Base-by-base conservation (phyloP, 2,113 vertebrate species). In the Lophochroa leadbeateri region DNA sequence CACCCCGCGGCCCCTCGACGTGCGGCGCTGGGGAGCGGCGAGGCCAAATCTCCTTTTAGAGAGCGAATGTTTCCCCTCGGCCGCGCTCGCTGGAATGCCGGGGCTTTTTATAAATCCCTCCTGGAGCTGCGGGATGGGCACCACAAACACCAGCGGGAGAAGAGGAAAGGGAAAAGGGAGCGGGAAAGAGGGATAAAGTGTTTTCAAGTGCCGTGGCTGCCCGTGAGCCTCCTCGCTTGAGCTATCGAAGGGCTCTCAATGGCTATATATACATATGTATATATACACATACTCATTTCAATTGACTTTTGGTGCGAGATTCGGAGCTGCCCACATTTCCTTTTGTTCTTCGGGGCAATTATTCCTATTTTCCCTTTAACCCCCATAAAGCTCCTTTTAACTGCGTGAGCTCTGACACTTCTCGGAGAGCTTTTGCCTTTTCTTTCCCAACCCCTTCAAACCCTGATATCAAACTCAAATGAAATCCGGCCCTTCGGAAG, bases 11-110 rank as follows among this genome's bases (percentile, higher is more conserved):
- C 92, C 79, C 92, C 91, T 93, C 91, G 88, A 93, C 60, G 92
- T 96, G 95, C 44, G 53, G 93, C 65, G 63, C 86, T 27, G 95
- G 71, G 63, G 5, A 43, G 41, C n/a, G 41, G 64, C 64, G 46
- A 90, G 93, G 91, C 91, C 92, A 93, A 94, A 94, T 93, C 61
- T 94, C 92, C 88, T 93, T 95, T 92, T 90, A 94, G 95, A 97
- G 95, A 82, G 92, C 35, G 82, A 92, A 90, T 67, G 65, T 52
- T 89, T 90, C 94, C 91, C 86, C 85, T 94, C 50, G 71, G 88
- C 20, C 49, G 75, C 63, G 49, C 90, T 46, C 2, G 29, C 78
- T 90, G 94, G 79, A 96, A 92, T 85, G 61, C 92, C 44, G 44
- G 61, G 87, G 95, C 95, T 94, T 88, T 91, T 79, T 88, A 91